Conservation (phyloP, 92 coral and sea anemone genomes). For the Anthopleura xanthogrammica region DNA sequence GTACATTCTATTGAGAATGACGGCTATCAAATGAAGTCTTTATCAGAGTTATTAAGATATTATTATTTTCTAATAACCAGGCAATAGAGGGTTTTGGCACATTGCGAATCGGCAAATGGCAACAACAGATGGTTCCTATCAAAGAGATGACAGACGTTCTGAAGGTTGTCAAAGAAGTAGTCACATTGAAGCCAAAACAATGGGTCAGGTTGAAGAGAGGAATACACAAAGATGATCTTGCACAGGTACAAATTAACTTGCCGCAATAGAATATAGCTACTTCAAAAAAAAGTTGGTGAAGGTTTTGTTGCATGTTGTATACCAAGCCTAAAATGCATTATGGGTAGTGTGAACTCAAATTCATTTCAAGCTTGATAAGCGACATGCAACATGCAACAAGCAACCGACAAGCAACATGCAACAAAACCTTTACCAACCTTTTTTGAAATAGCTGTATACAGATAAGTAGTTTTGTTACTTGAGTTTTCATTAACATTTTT, state of each 20-base stretch:
- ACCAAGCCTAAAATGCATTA: too few species aligned
- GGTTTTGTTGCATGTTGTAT: too few species aligned
- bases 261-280: neutral
- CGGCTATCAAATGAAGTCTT: too few species aligned
- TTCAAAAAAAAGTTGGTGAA: too few species aligned
- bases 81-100: constrained; percentile 99
- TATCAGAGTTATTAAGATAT: neutral
- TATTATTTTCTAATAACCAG: constrained; percentile 34
- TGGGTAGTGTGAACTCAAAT: neutral
- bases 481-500: too few species aligned
- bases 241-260: constrained; percentile 58
- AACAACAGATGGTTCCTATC: constrained; percentile 97
- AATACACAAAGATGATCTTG: constrained; percentile 96
- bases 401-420: too few species aligned
- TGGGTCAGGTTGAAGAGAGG: constrained; percentile 99
- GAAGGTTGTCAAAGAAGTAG: constrained; percentile 94
- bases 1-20: too few species aligned
- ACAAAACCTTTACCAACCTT: too few species aligned
- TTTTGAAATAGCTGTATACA: too few species aligned
- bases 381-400: too few species aligned
- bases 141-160: constrained; percentile 98
- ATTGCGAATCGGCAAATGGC: constrained; percentile 88
- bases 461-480: too few species aligned
- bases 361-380: neutral
- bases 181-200: constrained; percentile 88